phyloP scores from a whole-genome alignment of 2,113 vertebrate species.

The Ophiodon elongatus region DNA sequence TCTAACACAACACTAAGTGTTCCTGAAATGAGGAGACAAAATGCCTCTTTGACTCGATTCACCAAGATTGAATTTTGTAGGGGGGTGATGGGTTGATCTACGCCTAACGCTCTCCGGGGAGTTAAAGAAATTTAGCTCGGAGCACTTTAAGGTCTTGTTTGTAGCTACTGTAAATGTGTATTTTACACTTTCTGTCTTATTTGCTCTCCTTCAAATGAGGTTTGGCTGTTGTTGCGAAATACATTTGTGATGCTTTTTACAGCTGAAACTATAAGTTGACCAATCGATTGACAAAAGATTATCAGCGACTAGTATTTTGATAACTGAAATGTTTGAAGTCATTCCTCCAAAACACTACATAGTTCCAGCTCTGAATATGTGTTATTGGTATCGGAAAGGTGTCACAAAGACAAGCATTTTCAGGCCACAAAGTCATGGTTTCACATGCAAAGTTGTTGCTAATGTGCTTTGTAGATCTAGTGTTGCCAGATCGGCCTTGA shows the following conservation, averaged over 20 bases:
- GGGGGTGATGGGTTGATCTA: slow-evolving; percentile 61
- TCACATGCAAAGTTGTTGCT: not conserved
- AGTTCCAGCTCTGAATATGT: not conserved
- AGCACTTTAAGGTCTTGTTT: slow-evolving; percentile 37
- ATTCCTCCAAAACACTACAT: not conserved
- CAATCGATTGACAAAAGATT: not conserved
- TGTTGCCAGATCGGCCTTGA: not conserved
- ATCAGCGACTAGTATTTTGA: not conserved
- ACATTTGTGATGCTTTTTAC: not conserved
- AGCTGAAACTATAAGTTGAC: not conserved
- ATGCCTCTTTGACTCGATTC: slow-evolving; percentile 73
- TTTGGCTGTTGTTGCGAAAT: slow-evolving; percentile 12
- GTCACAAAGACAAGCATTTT: slow-evolving; percentile 5
- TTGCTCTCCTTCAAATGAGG: slow-evolving; percentile 10
- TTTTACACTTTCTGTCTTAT: slow-evolving; percentile 20
- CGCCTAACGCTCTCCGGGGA: slow-evolving; percentile 46
- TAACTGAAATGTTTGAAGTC: not conserved
- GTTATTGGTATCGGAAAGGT: not conserved
- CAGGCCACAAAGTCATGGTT: not conserved
- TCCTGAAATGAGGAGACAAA: slow-evolving; percentile 75
- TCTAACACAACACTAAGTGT: slow-evolving; percentile 70
- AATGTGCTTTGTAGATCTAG: not conserved
- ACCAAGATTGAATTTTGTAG: slow-evolving; percentile 57
- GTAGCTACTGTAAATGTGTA: slow-evolving; percentile 31
- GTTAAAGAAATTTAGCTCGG: slow-evolving; percentile 53